Base-by-base conservation (phyloP, 2,797 vertebrate species). In the Meriones psammophilus region DNA sequence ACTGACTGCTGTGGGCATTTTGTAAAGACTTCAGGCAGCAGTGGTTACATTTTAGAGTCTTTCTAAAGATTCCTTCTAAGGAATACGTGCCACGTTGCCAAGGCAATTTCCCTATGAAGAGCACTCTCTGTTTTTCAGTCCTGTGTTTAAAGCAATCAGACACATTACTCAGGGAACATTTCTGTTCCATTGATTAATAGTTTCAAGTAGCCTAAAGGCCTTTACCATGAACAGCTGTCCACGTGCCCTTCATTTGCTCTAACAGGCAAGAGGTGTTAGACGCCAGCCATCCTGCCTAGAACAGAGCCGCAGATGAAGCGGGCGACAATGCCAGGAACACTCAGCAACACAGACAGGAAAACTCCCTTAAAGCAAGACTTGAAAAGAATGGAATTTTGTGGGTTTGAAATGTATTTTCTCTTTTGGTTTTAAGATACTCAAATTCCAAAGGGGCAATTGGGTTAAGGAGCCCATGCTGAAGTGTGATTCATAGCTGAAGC, bases 61-160 rank as follows among this genome's bases (percentile, higher is more conserved):
- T 93, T 93, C 73, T 92, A 76, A 93, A 92, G 77, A 80, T 74
- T 64, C 77, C 84, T 94, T 81, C 64, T 81, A 62, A 94, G 97
- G 91, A 96, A 66, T 79, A 50, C 33, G 74, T 89, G 33, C 68
- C 85, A 95, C 0, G 0, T 89, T 92, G 88, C 93, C 74, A 96
- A 94, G 30, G 64, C 66, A 80, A 77, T 96, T 83, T 88, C 24
- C 69, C 83, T 91, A 58, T 39, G n/a, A 86, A 92, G 73, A 91
- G 33, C 22, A 4, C 24, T 94, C 86, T 69, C 20, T 91, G 13
- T 33, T 93, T 74, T 76, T 89, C 14, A 39, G 60, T 92, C 10
- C 60, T 88, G 5, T 89, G 64, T 94, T 94, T 92, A 94, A 93
- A 81, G 71, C 36, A 92, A 39, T 66, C 84, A 42, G 36, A 71